Evolutionary conservation across 2,888 invertebrate species (phyloP).

Genomic region (Drosophila quasianomalipes): DNA sequence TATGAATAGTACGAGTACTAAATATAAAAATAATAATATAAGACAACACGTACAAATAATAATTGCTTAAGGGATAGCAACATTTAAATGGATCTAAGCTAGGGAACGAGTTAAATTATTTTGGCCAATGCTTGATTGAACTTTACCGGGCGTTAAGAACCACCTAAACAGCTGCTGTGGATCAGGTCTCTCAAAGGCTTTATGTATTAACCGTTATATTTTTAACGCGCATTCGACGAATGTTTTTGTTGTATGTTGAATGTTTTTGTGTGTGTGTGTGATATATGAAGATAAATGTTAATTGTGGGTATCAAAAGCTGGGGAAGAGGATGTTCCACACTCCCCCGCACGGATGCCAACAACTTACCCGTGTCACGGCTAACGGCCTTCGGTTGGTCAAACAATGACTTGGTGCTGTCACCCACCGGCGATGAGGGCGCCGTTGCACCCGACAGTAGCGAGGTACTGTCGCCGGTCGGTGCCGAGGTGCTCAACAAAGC

Average conservation of each 20-base stretch:
- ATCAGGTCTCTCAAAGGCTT: constrained; percentile 79
- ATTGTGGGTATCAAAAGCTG: constrained; percentile 47
- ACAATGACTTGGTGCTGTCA: constrained; percentile 81
- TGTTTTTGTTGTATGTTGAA: constrained; percentile 16
- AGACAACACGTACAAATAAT: constrained; percentile 21
- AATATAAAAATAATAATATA: constrained; percentile 10
- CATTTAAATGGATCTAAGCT: constrained; percentile 42
- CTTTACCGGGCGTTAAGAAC: constrained; percentile 85
- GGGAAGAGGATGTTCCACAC: constrained; percentile 28
- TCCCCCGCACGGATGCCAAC: constrained; percentile 3
- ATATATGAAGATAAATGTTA: constrained; percentile 70
- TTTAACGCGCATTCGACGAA: constrained; percentile 38
- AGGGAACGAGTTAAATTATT: constrained; percentile 49
- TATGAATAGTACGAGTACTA: neutral
- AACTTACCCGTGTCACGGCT: constrained; percentile 84
- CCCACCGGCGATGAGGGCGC: constrained; percentile 77
- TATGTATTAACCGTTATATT: constrained; percentile 25
- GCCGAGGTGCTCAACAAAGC: constrained; percentile 84
- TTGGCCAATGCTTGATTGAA: constrained; percentile 63
- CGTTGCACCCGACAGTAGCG: constrained; percentile 61
- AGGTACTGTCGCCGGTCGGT: constrained; percentile 74
- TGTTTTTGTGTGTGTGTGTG: constrained; percentile 25
- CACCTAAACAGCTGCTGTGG: constrained; percentile 83
- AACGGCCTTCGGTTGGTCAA: constrained; percentile 67
- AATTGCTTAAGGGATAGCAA: constrained; percentile 25